Percentiles rank a stretch among this genome's conserved stretches.
Evolutionary conservation across 1,140 invertebrate species (phyloP).

Genomic region (Drosophila sp.): DNA sequence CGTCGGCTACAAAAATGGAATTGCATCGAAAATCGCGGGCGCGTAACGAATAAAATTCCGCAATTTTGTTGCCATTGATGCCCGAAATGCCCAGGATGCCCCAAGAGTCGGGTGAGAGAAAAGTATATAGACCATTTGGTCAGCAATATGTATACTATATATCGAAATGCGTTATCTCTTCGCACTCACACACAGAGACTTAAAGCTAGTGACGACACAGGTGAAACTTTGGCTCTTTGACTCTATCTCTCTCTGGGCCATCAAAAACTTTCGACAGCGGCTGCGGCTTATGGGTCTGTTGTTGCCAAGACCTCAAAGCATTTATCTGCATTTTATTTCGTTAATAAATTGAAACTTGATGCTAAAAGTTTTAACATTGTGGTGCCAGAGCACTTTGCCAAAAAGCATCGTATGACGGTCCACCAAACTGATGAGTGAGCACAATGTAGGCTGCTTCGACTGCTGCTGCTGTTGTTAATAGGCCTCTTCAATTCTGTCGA

Average conservation of each 20-base stretch:
- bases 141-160: not conserved
- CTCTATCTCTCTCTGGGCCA: slow-evolving; percentile 41
- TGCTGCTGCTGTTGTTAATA: slow-evolving; percentile 42
- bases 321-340: slow-evolving; percentile 80
- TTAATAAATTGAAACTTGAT: slow-evolving; percentile 80
- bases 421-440: slow-evolving; percentile 38
- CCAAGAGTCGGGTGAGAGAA: not conserved
- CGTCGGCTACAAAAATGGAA: slow-evolving; percentile 38
- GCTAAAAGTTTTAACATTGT: slow-evolving; percentile 53
- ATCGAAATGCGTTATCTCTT: not conserved
- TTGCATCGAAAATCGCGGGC: slow-evolving; percentile 74
- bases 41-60: slow-evolving; percentile 76
- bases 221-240: slow-evolving; percentile 11
- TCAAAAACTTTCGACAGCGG: slow-evolving; percentile 64
- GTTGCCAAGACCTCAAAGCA: slow-evolving; percentile 38
- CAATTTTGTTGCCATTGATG: slow-evolving; percentile 63
- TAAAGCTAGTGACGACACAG: not conserved
- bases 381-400: slow-evolving; percentile 26
- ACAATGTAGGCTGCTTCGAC: slow-evolving; percentile 2
- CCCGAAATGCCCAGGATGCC: slow-evolving; percentile 37
- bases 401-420: slow-evolving; percentile 11
- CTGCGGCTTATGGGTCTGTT: slow-evolving; percentile 63
- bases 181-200: no score
- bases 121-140: slow-evolving; percentile 15
- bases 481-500: slow-evolving; percentile 43